These are phyloP conservation scores for Vidua macroura DNA, from an alignment of 2,113 vertebrate genomes.

Conservation along the genomic window DNA sequence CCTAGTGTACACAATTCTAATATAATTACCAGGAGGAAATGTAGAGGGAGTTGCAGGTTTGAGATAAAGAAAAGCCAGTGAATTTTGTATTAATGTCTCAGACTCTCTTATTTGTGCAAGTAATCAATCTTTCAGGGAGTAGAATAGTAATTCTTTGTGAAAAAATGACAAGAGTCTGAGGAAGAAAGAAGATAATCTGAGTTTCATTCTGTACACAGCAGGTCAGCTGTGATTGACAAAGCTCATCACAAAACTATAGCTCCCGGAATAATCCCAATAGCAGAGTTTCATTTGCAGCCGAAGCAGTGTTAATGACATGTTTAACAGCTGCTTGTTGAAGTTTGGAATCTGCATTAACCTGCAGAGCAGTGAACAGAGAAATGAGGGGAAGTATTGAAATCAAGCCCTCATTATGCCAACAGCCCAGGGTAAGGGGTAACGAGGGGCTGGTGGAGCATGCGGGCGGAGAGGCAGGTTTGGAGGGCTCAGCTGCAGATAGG, in stretches of 20 bases:
- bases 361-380: constrained; percentile 80
- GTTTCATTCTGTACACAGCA: constrained; percentile 86
- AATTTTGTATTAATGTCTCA: constrained; percentile 86
- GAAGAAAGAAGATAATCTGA: constrained; percentile 86
- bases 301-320: constrained; percentile 87
- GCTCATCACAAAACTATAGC: constrained; percentile 84
- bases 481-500: constrained; percentile 53
- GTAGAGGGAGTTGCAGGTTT: constrained; percentile 83
- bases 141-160: constrained; percentile 85
- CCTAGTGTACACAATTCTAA: constrained; percentile 86
- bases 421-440: constrained; percentile 70
- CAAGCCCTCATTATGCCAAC: constrained; percentile 83
- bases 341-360: constrained; percentile 90
- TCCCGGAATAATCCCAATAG: constrained; percentile 81
- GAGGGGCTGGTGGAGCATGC: constrained; percentile 19
- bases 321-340: constrained; percentile 89
- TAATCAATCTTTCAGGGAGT: constrained; percentile 83
- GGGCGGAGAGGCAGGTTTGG: neutral
- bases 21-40: constrained; percentile 84
- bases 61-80: constrained; percentile 86
- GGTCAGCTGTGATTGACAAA: constrained; percentile 86
- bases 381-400: constrained; percentile 81
- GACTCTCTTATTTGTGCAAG: constrained; percentile 87
- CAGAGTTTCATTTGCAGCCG: constrained; percentile 84
- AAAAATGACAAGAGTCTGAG: constrained; percentile 82